Evolutionary conservation across 1,140 invertebrate species (phyloP).

Genomic region (Drosophila pseudoobscura): DNA sequence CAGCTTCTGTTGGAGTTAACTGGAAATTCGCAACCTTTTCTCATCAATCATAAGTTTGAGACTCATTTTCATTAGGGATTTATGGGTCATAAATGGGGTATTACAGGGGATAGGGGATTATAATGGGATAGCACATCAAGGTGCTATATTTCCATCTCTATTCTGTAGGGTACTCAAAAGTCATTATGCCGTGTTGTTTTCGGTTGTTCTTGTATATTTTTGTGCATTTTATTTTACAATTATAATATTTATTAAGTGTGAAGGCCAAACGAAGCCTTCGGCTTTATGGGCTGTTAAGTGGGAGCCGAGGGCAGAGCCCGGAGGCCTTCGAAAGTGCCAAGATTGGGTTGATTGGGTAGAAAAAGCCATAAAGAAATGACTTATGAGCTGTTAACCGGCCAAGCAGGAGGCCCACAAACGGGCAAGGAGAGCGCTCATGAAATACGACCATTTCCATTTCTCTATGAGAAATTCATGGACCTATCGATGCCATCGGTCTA

Average conservation of each 20-base stretch:
- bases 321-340: neutral
- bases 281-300: slow-evolving; percentile 56
- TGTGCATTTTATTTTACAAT: slow-evolving; percentile 59
- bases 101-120: too few species aligned
- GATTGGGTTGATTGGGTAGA: slow-evolving; percentile 11
- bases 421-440: slow-evolving; percentile 6
- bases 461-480: too few species aligned
- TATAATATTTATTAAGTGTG: slow-evolving; percentile 61
- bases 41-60: too few species aligned
- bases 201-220: slow-evolving; percentile 16
- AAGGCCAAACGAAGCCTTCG: slow-evolving; percentile 34
- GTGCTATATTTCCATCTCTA: too few species aligned
- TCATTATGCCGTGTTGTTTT: too few species aligned
- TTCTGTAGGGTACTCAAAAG: too few species aligned
- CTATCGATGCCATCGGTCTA: too few species aligned
- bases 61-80: too few species aligned
- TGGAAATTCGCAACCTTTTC: too few species aligned
- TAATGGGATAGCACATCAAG: too few species aligned
- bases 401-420: slow-evolving; percentile 22
- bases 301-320: neutral
- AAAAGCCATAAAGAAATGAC: slow-evolving; percentile 49
- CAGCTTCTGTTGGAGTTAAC: too few species aligned
- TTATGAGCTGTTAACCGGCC: slow-evolving; percentile 58
- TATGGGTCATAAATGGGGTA: too few species aligned
- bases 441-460: slow-evolving; percentile 24